phyloP scores from a whole-genome alignment of 2,113 vertebrate species.

The Amphiprion percula region DNA sequence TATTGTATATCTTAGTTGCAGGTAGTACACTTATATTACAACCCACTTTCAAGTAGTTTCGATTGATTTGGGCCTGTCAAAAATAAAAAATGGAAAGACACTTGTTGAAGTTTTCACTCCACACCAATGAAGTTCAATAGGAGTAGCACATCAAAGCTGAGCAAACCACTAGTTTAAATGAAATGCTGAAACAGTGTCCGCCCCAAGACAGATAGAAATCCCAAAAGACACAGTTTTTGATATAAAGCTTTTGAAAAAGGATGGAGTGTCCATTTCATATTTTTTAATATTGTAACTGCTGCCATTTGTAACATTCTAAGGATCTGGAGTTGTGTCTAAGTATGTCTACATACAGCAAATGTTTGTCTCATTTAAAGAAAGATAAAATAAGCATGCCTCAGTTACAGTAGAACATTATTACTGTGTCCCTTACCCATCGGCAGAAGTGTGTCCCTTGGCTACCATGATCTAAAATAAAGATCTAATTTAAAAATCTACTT shows the following conservation, averaged over 20 bases:
- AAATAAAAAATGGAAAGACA: constrained; percentile 8
- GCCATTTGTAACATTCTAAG: background rate
- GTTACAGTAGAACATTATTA: too few species aligned
- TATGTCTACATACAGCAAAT: background rate
- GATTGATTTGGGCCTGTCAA: constrained; percentile 24
- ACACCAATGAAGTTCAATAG: constrained; percentile 19
- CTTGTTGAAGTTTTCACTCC: constrained; percentile 6
- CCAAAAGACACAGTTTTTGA: background rate
- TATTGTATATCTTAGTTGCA: background rate
- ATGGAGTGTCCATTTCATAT: background rate
- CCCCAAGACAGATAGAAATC: constrained; percentile 15
- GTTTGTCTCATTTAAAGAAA: background rate
- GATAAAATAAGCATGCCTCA: background rate
- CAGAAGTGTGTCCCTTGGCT: too few species aligned
- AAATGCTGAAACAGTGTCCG: constrained; percentile 20
- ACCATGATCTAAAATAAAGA: too few species aligned
- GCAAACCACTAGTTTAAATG: constrained; percentile 17
- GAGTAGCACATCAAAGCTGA: constrained; percentile 31
- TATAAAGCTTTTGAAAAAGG: background rate
- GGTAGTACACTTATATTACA: background rate
- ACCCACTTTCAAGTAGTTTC: background rate
- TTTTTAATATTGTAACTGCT: background rate
- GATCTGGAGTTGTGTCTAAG: background rate
- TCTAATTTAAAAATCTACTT: too few species aligned
- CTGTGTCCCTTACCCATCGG: too few species aligned